phyloP scores from a whole-genome alignment of 2,888 invertebrate genomes.

The Caenorhabditis imperialis region DNA sequence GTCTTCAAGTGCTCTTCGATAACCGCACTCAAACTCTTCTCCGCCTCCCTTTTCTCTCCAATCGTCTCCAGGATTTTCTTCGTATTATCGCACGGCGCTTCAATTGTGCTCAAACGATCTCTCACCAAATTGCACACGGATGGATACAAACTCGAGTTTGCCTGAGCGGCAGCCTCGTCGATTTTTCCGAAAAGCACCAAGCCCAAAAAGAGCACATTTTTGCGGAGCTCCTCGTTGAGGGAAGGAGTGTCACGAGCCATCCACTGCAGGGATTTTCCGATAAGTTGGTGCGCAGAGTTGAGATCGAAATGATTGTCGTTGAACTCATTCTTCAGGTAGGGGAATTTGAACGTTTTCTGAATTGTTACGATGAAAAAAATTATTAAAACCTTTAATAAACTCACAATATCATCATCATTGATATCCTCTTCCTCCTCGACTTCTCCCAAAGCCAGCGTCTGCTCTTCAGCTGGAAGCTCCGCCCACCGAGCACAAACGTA shows the following conservation, averaged over 20 bases:
- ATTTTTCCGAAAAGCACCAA: slow-evolving; percentile 51
- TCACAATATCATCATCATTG: slow-evolving; percentile 69
- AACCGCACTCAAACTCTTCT: slow-evolving; percentile 26
- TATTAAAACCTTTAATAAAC: not conserved
- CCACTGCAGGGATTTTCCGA: slow-evolving; percentile 87
- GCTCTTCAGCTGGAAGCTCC: slow-evolving; percentile 67
- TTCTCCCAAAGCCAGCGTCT: slow-evolving; percentile 65
- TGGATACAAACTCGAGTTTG: slow-evolving; percentile 11
- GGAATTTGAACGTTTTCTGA: slow-evolving; percentile 85
- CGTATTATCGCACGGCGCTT: slow-evolving; percentile 36
- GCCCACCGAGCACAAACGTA: slow-evolving; percentile 64
- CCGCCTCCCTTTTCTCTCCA: slow-evolving; percentile 21
- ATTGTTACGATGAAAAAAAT: slow-evolving; percentile 34
- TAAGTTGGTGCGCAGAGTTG: slow-evolving; percentile 83
- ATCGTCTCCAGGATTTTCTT: slow-evolving; percentile 43
- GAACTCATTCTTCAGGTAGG: slow-evolving; percentile 86
- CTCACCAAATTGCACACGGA: slow-evolving; percentile 38
- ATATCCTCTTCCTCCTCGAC: slow-evolving; percentile 74
- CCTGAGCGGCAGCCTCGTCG: slow-evolving; percentile 17
- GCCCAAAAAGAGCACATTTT: slow-evolving; percentile 50
- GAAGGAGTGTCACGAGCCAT: slow-evolving; percentile 58
- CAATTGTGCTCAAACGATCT: slow-evolving; percentile 32
- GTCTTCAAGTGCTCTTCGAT: slow-evolving; percentile 36
- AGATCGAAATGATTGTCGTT: slow-evolving; percentile 93
- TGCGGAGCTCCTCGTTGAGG: slow-evolving; percentile 20